Conservation (phyloP, 2,888 invertebrate genomes). For the Chrysotoxum bicinctum region DNA sequence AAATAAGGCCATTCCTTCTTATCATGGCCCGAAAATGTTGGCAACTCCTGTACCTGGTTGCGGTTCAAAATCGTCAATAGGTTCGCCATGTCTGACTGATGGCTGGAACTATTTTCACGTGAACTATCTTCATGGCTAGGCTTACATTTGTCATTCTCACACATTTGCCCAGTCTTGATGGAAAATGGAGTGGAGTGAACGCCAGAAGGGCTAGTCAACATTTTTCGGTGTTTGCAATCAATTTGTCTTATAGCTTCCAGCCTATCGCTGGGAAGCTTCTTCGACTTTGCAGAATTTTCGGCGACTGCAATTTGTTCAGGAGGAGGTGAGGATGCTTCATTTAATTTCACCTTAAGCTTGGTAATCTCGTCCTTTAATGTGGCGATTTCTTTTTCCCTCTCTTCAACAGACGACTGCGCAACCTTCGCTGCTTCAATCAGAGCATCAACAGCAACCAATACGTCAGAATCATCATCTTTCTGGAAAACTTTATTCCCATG, state of each 20-base stretch:
- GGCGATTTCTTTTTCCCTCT: background rate
- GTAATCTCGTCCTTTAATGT: background rate
- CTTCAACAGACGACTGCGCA: background rate
- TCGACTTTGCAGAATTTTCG: background rate
- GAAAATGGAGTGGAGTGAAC: background rate
- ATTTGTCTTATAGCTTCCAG: conserved; percentile 10
- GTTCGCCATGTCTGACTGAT: conserved; percentile 25
- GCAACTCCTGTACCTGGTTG: conserved; percentile 25
- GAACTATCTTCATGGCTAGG: background rate
- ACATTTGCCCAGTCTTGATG: background rate
- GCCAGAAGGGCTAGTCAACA: background rate
- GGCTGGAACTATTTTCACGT: too few species aligned
- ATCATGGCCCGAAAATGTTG: conserved; percentile 1
- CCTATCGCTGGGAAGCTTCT: background rate
- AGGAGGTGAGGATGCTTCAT: background rate
- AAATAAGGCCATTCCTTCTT: conserved; percentile 20
- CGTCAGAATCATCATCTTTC: too few species aligned
- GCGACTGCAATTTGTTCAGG: background rate
- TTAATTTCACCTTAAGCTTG: background rate
- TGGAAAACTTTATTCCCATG: too few species aligned
- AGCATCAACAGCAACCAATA: background rate
- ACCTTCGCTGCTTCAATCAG: background rate
- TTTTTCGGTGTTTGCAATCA: background rate
- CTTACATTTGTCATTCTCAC: background rate
- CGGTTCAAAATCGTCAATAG: too few species aligned